Conservation (phyloP, 2,113 vertebrate species). For the Neolamprologus sp. region DNA sequence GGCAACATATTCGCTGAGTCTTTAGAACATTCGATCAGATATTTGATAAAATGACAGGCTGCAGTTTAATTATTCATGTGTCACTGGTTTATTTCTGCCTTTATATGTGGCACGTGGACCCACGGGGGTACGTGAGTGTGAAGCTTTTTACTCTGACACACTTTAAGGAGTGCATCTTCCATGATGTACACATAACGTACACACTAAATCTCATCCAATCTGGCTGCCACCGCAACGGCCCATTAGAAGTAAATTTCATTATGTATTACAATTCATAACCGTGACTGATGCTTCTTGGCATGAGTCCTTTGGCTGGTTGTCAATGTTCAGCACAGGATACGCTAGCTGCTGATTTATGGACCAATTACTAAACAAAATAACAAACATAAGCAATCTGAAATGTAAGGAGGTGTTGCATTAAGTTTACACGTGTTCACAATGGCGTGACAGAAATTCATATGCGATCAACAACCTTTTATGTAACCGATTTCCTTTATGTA, state of each 20-base stretch:
- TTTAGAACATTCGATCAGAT: constrained; percentile 9
- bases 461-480: neutral
- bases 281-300: constrained; percentile 31
- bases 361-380: constrained; percentile 42
- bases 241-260: constrained; percentile 45
- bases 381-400: constrained; percentile 34
- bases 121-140: neutral
- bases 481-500: neutral
- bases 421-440: neutral
- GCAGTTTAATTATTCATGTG: neutral
- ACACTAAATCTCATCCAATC: constrained; percentile 2
- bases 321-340: neutral
- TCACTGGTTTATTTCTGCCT: neutral
- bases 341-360: constrained; percentile 35
- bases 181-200: neutral
- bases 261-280: constrained; percentile 44
- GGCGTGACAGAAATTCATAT: neutral
- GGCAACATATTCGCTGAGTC: constrained; percentile 14
- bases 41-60: neutral
- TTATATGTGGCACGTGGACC: neutral
- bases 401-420: neutral
- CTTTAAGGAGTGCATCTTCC: neutral
- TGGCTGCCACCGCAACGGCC: neutral
- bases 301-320: constrained; percentile 3
- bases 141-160: neutral